Evolutionary conservation across 2,797 vertebrate genomes (phyloP), one percentile per base, ranked within the genome.

Genomic region (Huso huso): DNA sequence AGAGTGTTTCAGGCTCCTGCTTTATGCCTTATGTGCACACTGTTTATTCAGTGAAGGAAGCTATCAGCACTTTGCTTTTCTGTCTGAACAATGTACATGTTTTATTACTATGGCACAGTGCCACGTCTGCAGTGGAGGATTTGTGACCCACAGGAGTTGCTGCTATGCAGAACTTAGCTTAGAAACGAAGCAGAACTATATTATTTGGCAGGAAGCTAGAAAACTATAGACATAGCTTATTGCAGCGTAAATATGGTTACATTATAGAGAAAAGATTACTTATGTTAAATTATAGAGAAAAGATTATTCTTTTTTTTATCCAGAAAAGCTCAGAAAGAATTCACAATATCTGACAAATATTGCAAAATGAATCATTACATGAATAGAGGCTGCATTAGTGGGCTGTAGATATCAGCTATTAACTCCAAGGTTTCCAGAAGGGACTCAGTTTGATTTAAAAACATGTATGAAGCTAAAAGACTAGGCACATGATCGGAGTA

Each of bases 61-160:
- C 7, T 23, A 49, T n/a, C 37, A 58, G 15, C 57, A 13, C 51
- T 51, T 64, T 8, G 50, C 55, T 50, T 62, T 60, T 7, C 15
- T 58, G 70, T 69, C 70, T 63, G 65, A 73, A 68, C 70, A 74
- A 73, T 79, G 77, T 88, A 79, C 82, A 85, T 85, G 77, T 82
- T 84, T 87, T 70, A 83, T 85, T 73, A 71, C 75, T 71, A 79
- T 86, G 85, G 82, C 82, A 37, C 75, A 73, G 78, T 82, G 84
- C 81, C 84, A 86, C 18, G 72, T 76, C 79, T 87, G 86, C 88
- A 89, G 88, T 81, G 84, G 75, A 82, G 78, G 80, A 76, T 72
- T 81, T 76, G 70, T 85, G 84, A 87, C 81, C 83, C 82, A 84
- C 76, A 82, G 80, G 79, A 86, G 79, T 86, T 89, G 84, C 87